A percentile compares a stretch with the other conserved stretches of the same genome.
Conservation (phyloP, 2,113 vertebrate species). For the Callaeas wilsoni region DNA sequence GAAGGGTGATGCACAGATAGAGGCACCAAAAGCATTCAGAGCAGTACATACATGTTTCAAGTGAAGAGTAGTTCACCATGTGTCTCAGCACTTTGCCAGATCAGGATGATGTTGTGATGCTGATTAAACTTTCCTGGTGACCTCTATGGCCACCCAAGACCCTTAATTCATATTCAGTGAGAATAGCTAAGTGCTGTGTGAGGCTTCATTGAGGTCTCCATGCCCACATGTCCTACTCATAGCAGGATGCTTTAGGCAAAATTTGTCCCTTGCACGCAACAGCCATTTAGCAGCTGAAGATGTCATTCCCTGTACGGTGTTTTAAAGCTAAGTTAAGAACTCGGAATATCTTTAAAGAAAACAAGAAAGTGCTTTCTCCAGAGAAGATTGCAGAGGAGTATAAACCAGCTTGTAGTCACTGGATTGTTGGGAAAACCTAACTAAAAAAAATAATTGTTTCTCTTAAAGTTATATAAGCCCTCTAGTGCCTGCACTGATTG, state of each 20-base stretch:
- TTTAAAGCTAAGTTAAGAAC: neutral
- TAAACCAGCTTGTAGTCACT: neutral
- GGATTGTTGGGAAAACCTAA: neutral
- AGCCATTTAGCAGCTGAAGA: neutral
- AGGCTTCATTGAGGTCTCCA: neutral
- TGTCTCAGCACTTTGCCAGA: neutral
- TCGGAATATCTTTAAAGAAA: neutral
- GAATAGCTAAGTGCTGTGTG: neutral
- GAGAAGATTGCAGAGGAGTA: neutral
- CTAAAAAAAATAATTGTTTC: neutral
- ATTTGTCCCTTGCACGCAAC: neutral
- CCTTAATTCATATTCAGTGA: neutral
- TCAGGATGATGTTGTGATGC: neutral
- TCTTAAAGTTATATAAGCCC: neutral
- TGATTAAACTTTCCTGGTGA: neutral
- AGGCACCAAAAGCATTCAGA: neutral
- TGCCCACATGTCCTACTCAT: neutral
- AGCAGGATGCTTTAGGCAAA: neutral
- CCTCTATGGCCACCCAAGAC: neutral
- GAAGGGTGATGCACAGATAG: neutral
- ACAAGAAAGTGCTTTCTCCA: neutral
- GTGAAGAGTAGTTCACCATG: neutral
- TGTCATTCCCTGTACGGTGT: neutral
- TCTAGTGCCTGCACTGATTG: neutral
- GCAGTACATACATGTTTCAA: neutral